phyloP scores from a whole-genome alignment of 2,888 invertebrate genomes.

The Lepidonotus clava region DNA sequence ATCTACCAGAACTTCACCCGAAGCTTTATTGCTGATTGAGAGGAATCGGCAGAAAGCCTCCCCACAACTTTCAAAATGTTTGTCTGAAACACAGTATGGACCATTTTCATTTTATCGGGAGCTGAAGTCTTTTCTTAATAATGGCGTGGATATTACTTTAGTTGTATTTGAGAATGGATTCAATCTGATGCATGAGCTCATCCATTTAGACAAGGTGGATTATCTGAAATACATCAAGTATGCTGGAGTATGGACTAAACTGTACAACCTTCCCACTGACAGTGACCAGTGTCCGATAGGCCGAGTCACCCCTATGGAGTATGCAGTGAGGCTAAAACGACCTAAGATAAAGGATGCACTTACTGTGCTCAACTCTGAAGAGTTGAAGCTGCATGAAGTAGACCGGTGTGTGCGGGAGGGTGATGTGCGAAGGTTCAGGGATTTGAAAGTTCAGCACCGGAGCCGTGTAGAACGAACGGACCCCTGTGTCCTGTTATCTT shows the following conservation, averaged over 20 bases:
- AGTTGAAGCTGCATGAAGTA: background rate
- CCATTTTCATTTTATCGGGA: background rate
- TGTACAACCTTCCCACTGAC: background rate
- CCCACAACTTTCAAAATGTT: background rate
- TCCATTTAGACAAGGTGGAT: background rate
- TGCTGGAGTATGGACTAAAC: background rate
- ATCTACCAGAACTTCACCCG: too few relatives aligned
- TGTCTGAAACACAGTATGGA: background rate
- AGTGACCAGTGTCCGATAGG: background rate
- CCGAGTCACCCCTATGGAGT: background rate
- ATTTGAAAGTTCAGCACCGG: background rate
- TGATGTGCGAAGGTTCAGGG: background rate
- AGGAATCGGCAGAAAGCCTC: too few relatives aligned
- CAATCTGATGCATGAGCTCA: background rate
- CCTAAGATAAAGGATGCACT: background rate
- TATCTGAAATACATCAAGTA: background rate
- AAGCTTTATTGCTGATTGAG: too few relatives aligned
- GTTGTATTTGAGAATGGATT: background rate
- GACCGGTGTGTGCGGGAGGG: background rate
- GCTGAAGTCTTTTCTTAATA: background rate
- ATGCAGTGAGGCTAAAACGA: background rate
- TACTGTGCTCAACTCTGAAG: background rate
- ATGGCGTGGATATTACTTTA: background rate
- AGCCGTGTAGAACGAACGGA: background rate
- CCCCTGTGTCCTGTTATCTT: background rate